Conservation (phyloP, 1,140 invertebrate species). For the Steinernema feltiae region DNA sequence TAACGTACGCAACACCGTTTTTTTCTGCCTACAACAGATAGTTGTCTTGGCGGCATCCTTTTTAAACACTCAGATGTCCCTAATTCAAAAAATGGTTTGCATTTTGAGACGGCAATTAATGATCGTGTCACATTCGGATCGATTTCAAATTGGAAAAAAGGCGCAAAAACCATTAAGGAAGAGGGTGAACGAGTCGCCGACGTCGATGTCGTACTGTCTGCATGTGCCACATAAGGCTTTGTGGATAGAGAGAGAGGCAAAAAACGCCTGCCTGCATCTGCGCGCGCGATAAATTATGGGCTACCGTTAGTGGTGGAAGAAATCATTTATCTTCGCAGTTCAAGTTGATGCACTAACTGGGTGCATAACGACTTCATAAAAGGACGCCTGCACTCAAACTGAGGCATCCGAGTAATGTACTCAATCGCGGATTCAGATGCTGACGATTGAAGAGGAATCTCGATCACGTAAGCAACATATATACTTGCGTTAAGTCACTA, state of each 20-base stretch:
- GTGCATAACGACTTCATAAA: not conserved
- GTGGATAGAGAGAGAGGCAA: not conserved
- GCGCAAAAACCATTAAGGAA: not conserved
- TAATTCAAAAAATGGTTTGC: not conserved
- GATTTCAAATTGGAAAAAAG: not conserved
- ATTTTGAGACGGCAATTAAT: not conserved
- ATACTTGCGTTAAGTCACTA: too few species aligned
- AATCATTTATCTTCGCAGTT: too few species aligned
- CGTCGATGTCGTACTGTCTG: too few species aligned
- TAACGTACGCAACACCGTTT: too few species aligned
- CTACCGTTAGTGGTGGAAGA: not conserved
- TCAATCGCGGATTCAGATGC: too few species aligned
- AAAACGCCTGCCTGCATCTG: not conserved
- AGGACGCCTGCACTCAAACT: not conserved
- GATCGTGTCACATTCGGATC: not conserved
- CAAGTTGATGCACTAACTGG: not conserved
- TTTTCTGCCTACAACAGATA: too few species aligned
- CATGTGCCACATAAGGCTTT: not conserved
- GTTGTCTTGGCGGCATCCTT: too few species aligned
- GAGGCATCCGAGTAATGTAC: too few species aligned
- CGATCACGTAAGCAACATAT: too few species aligned
- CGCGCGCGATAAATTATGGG: not conserved
- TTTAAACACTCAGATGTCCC: not conserved
- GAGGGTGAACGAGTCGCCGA: not conserved
- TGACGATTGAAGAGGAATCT: too few species aligned